Evolutionary conservation across 2,888 invertebrate genomes (phyloP).

Genomic region (Drosophila mimetica): DNA sequence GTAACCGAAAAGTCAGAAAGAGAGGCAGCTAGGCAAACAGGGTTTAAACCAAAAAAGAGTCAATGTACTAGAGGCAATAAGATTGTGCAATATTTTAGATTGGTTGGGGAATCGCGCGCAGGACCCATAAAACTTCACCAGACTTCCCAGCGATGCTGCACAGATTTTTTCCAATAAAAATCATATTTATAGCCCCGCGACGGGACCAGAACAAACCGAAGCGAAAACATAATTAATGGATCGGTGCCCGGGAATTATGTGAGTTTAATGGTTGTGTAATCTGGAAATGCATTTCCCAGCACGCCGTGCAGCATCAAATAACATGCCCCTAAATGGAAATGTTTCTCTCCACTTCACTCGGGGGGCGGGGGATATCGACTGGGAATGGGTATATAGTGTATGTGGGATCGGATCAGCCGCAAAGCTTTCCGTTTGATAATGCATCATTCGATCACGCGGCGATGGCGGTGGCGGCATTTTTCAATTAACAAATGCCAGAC

Average conservation of each 20-base stretch:
- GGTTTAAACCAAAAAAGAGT: constrained; percentile 40
- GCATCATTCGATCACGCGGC: constrained; percentile 46
- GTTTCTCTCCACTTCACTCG: constrained; percentile 32
- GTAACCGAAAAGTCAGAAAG: constrained; percentile 33
- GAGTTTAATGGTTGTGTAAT: constrained; percentile 50
- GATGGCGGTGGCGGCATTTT: constrained; percentile 29
- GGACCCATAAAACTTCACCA: constrained; percentile 16
- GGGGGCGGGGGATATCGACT: constrained; percentile 3
- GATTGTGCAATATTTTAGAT: constrained; percentile 60
- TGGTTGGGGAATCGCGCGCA: constrained; percentile 11
- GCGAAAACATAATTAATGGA: constrained; percentile 66
- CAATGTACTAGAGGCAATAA: constrained; percentile 49
- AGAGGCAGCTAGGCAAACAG: constrained; percentile 21
- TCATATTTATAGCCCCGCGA: constrained; percentile 62
- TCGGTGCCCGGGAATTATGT: constrained; percentile 47
- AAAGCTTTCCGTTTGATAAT: constrained; percentile 41
- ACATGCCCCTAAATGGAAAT: constrained; percentile 59
- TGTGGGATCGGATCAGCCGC: constrained; percentile 31
- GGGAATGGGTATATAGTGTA: not conserved
- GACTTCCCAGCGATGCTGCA: constrained; percentile 3
- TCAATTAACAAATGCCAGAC: constrained; percentile 31
- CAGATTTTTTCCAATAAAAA: constrained; percentile 43
- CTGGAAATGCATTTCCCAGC: constrained; percentile 49
- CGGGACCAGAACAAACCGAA: constrained; percentile 20
- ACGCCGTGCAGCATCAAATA: constrained; percentile 35